Percentiles rank a stretch among this genome's conserved stretches.
phyloP scores from a whole-genome alignment of 2,797 vertebrate species.

The Pelochelys cantorii region DNA sequence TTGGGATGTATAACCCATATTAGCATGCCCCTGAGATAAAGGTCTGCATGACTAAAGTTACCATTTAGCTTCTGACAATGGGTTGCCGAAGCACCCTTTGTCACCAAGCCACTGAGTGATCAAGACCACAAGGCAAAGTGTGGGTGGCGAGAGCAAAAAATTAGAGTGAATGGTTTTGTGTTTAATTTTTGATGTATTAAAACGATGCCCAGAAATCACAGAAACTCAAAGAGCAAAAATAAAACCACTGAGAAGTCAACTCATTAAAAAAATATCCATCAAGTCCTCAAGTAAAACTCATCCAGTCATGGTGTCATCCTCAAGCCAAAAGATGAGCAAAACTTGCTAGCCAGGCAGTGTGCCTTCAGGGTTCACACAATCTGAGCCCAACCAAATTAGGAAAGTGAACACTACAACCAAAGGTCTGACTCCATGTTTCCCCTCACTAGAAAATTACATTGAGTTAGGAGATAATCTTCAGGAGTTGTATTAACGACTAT shows the following conservation, averaged over 20 bases:
- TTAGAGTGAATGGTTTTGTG: neutral
- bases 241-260: neutral
- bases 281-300: neutral
- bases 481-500: neutral
- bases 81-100: neutral
- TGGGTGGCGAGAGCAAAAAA: neutral
- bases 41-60: neutral
- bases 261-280: neutral
- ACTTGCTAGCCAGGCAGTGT: neutral
- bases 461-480: neutral
- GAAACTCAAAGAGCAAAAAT: neutral
- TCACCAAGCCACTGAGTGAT: neutral
- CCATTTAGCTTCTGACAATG: neutral
- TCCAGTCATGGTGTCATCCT: neutral
- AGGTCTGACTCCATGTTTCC: neutral
- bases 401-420: neutral
- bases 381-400: neutral
- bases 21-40: neutral
- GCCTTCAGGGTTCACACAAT: rapidly evolving
- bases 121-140: neutral
- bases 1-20: neutral
- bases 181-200: neutral
- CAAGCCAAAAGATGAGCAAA: rapidly evolving
- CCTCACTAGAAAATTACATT: neutral
- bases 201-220: neutral